phyloP scores from a whole-genome alignment of 2,797 vertebrate genomes.

The Rhynchotus rufescens region DNA sequence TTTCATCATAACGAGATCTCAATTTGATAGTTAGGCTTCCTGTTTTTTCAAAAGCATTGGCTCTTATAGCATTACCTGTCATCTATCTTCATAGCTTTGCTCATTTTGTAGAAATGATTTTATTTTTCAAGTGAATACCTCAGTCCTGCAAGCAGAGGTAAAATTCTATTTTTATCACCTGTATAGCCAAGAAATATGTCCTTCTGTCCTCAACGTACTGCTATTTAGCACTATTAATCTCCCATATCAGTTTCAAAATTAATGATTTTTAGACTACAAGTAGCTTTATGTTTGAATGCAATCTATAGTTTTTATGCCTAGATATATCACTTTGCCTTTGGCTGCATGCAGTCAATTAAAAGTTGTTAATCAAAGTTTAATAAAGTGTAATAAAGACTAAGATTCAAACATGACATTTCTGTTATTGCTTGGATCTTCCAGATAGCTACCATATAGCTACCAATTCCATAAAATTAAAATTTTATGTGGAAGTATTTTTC shows the following conservation, averaged over 20 bases:
- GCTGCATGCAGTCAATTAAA: not conserved
- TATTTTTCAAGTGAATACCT: not conserved
- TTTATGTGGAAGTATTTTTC: not conserved
- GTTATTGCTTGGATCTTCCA: not conserved
- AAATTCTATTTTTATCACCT: not conserved
- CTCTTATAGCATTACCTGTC: not conserved
- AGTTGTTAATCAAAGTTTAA: not conserved
- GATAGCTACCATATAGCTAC: no score
- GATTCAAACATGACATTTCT: not conserved
- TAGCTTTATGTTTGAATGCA: not conserved
- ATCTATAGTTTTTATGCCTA: not conserved
- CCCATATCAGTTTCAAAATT: not conserved
- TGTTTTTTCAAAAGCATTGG: slow-evolving; percentile 14
- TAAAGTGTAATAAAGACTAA: not conserved
- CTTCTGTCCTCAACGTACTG: accelerated
- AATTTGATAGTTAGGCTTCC: slow-evolving; percentile 20
- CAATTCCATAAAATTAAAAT: no score
- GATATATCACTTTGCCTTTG: not conserved
- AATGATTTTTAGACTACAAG: not conserved
- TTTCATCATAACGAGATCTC: slow-evolving; percentile 39
- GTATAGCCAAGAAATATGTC: not conserved
- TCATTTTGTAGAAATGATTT: not conserved
- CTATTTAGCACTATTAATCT: not conserved
- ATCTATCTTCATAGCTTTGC: not conserved
- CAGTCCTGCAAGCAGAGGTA: not conserved